phyloP scores from a whole-genome alignment of 2,797 vertebrate species.

The Champsocephalus esox region DNA sequence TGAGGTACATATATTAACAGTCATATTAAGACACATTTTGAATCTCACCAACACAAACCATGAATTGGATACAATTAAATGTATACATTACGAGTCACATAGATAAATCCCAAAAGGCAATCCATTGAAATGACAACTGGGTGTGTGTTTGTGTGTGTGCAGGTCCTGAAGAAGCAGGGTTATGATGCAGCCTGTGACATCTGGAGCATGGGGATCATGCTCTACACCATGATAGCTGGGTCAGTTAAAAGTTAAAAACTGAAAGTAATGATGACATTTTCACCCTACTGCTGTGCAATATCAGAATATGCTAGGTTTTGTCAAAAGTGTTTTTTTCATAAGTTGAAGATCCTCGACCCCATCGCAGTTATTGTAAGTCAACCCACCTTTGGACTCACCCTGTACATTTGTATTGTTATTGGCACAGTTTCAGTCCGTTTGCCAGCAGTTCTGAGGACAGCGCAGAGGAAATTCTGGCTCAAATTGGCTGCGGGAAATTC shows the following conservation, averaged over 20 bases:
- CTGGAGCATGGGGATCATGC: conserved; percentile 95
- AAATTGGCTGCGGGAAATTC: conserved; percentile 94
- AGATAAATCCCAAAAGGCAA: not conserved
- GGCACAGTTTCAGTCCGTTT: conserved; percentile 93
- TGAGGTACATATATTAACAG: conserved; percentile 84
- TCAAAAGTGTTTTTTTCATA: not conserved
- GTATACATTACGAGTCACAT: not conserved
- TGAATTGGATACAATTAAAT: not conserved
- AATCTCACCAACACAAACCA: not conserved
- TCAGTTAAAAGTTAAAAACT: conserved; percentile 70
- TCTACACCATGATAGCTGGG: conserved; percentile 98
- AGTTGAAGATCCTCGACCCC: conserved; percentile 19
- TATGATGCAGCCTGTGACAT: conserved; percentile 98
- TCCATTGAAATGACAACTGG: not conserved
- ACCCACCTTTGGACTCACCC: conserved; percentile 3
- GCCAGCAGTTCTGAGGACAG: conserved; percentile 94
- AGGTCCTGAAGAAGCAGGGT: conserved; percentile 96
- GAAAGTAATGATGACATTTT: not conserved
- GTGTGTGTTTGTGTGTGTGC: conserved; percentile 26
- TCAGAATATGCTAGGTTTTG: not conserved
- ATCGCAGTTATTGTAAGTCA: conserved; percentile 7
- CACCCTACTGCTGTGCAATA: conserved; percentile 10
- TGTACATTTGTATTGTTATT: conserved; percentile 14
- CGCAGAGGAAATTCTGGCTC: conserved; percentile 94
- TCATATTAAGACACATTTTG: not conserved